Evolutionary conservation across 2,888 invertebrate species (phyloP).

Genomic region (Ormyrus rosae): DNA sequence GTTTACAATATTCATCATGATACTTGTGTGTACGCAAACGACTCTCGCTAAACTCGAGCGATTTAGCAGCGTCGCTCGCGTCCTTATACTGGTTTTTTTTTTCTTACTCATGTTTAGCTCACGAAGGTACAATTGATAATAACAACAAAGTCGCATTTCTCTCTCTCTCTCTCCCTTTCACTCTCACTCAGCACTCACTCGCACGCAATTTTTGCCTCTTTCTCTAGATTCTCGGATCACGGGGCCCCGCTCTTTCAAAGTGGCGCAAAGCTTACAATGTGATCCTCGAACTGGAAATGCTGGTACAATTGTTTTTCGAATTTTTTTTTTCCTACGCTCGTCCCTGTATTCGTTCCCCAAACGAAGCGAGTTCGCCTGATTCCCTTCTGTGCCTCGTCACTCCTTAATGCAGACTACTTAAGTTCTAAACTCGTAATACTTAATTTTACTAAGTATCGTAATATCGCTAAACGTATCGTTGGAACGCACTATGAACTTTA

Average conservation of each 20-base stretch:
- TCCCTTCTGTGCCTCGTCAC: not conserved
- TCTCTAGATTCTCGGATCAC: not conserved
- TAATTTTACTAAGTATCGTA: constrained; percentile 49
- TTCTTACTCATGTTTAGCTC: not conserved
- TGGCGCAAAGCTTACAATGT: not conserved
- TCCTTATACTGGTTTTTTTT: constrained; percentile 4
- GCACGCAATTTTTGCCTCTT: constrained; percentile 37
- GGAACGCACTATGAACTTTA: constrained; percentile 43
- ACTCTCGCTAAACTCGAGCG: constrained; percentile 33
- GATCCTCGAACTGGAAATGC: too few relatives aligned
- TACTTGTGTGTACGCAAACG: constrained; percentile 20
- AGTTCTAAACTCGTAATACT: constrained; percentile 47
- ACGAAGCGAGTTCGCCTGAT: not conserved
- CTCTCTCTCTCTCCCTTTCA: not conserved
- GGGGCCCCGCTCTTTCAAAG: constrained; percentile 10
- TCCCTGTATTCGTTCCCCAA: too few relatives aligned
- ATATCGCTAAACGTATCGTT: constrained; percentile 50
- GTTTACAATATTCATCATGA: constrained; percentile 20
- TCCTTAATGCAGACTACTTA: constrained; percentile 52
- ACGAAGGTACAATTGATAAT: constrained; percentile 28
- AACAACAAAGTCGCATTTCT: constrained; percentile 29
- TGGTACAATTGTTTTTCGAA: not conserved
- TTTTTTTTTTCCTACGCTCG: not conserved
- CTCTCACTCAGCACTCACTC: not conserved
- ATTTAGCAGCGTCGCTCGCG: constrained; percentile 41